Conservation (phyloP, 2,797 vertebrate genomes). For the Esox masquinongy region DNA sequence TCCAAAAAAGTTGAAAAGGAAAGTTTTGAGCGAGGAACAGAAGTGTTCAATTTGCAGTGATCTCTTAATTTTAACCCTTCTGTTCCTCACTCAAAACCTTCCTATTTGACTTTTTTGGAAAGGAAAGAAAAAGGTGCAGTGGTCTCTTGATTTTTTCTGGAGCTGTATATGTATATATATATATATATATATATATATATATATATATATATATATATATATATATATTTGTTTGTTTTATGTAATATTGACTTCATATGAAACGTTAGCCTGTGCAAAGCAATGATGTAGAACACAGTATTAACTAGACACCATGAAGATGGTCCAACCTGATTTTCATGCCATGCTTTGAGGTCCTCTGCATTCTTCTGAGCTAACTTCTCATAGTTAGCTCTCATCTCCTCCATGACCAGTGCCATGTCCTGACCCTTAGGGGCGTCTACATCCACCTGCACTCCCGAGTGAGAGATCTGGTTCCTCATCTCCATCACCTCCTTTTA, state of each 20-base stretch:
- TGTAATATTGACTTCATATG: not conserved
- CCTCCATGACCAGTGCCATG: conserved; percentile 84
- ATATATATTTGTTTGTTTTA: no score
- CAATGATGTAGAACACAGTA: not conserved
- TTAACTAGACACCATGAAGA: not conserved
- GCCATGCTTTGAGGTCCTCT: conserved; percentile 85
- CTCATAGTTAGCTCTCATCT: conserved; percentile 87
- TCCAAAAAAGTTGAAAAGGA: no score
- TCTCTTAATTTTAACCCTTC: no score
- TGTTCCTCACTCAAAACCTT: no score
- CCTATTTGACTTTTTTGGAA: no score
- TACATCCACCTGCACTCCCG: conserved; percentile 88
- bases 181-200: no score
- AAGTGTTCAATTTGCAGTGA: no score
- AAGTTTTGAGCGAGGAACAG: no score
- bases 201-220: not conserved
- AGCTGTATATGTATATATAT: not conserved
- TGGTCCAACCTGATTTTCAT: conserved; percentile 78
- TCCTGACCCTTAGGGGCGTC: conserved; percentile 90
- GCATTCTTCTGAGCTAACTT: conserved; percentile 82
- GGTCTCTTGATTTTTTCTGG: no score
- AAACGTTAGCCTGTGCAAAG: not conserved
- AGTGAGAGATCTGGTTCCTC: conserved; percentile 81
- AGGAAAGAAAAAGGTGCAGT: no score
- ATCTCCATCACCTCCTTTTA: conserved; percentile 84